Evolutionary conservation across 2,113 vertebrate genomes (phyloP), one percentile per base, ranked within the genome.

Genomic region (Oncorhynchus mykiss): DNA sequence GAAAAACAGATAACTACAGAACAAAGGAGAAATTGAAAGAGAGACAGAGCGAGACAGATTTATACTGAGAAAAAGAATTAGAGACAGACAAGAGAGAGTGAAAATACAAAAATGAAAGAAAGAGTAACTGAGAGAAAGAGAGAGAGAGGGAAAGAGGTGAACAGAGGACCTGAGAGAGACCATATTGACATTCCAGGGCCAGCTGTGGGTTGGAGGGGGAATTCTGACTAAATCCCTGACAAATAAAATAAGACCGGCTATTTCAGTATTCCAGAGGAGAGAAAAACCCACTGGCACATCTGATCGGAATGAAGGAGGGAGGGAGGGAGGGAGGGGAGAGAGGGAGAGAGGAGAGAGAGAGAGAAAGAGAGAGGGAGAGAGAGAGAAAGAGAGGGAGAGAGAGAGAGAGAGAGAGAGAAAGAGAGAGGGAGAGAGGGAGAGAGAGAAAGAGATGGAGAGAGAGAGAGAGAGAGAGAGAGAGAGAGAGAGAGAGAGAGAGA

Each of bases 171-270:
- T 80, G 76, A 88, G 87, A 79, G 85, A 82, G 82, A 84, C 79
- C 85, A 69, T 51, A 72, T 79, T 83, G 84, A 91, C 90, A 92
- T 94, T 93, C 91, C 91, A 87, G 80, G 87, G 86, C 88, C 91
- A 93, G 90, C 92, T 93, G 92, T 84, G 92, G 92, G 92, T 92
- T 92, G 87, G 87, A 91, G 87, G 88, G 88, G 91, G 90, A 92
- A 90, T 93, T 93, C 83, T 91, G 75, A 82, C 83, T 82, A 79
- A 91, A 91, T 82, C 86, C 75, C 82, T 89, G 86, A 91, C 86
- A 88, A 90, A 90, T 89, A 86, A 88, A 92, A 88, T 83, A 87
- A 89, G 85, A 90, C 81, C 66, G 71, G 31, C 85, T 88, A 88
- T 89, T 89, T 91, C 83, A 86, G 89, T 86, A 82, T 86, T 87